A percentile compares a stretch with the other conserved stretches of the same genome.
These are phyloP conservation scores for Temnothorax curvispinosus DNA, from an alignment of 1,140 invertebrate species.

Conservation along the genomic window DNA sequence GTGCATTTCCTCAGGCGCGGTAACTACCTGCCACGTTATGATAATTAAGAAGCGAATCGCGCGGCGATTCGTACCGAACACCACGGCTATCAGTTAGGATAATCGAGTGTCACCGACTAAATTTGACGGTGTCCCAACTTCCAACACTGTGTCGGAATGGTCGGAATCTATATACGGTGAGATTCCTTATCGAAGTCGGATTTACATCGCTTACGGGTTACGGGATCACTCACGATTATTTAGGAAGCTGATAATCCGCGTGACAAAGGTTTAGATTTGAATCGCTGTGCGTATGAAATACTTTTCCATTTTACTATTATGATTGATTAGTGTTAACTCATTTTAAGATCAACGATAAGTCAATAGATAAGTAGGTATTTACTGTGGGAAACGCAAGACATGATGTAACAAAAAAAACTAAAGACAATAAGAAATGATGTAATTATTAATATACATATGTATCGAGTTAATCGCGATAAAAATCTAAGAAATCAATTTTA, in stretches of 20 bases:
- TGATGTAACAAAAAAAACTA: neutral
- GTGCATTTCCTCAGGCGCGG: conserved; percentile 19
- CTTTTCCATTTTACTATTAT: neutral
- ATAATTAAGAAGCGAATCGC: conserved; percentile 63
- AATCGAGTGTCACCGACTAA: conserved; percentile 31
- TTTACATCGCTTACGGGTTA: neutral
- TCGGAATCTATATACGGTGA: neutral
- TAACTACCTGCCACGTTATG: conserved; percentile 58
- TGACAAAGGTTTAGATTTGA: neutral
- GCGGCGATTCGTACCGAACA: conserved; percentile 17
- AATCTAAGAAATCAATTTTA: neutral
- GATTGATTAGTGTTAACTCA: neutral
- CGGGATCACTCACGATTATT: neutral
- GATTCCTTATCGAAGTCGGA: neutral
- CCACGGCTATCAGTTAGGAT: conserved; percentile 14
- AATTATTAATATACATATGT: neutral
- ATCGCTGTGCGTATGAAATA: neutral
- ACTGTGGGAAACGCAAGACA: neutral
- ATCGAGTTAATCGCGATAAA: neutral
- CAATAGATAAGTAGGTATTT: neutral
- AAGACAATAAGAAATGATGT: neutral
- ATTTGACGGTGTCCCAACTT: conserved; percentile 19
- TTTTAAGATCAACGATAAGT: neutral
- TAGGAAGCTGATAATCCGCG: neutral
- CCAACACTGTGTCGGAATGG: neutral